Evolutionary conservation across 1,140 invertebrate species (phyloP).

Genomic region (Conus ventricosus): DNA sequence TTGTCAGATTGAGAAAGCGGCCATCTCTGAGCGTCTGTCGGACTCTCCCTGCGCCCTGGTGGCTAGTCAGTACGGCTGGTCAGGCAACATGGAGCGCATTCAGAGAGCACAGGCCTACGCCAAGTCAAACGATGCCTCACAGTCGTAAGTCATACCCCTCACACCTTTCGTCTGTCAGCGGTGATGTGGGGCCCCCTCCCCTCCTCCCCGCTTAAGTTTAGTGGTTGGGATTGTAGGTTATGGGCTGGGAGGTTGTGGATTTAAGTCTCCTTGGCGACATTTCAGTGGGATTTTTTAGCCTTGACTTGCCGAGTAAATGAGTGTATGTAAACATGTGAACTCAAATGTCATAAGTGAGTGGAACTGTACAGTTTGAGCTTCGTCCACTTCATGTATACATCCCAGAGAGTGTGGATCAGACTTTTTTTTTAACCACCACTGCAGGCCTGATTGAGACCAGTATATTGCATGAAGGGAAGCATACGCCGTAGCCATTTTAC

Average conservation of each 20-base stretch:
- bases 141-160: conserved; percentile 77
- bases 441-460: too few species aligned
- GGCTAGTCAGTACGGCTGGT: conserved; percentile 97
- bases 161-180: not conserved
- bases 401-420: too few species aligned
- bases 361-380: too few species aligned
- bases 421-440: too few species aligned
- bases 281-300: too few species aligned
- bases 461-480: too few species aligned
- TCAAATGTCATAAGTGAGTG: too few species aligned
- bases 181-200: not conserved
- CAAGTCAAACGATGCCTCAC: conserved; percentile 93
- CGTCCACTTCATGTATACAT: too few species aligned
- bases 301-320: too few species aligned
- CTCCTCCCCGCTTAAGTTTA: not conserved
- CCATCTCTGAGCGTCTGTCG: conserved; percentile 91
- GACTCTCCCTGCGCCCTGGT: conserved; percentile 97
- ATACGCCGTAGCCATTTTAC: too few species aligned
- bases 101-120: conserved; percentile 97
- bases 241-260: not conserved
- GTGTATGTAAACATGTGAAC: too few species aligned
- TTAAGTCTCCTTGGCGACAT: not conserved
- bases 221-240: not conserved
- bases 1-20: conserved; percentile 84
- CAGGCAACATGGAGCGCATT: conserved; percentile 98